These are phyloP conservation scores for Notiomystis cincta DNA, from an alignment of 2,113 vertebrate species.

Conservation along the genomic window DNA sequence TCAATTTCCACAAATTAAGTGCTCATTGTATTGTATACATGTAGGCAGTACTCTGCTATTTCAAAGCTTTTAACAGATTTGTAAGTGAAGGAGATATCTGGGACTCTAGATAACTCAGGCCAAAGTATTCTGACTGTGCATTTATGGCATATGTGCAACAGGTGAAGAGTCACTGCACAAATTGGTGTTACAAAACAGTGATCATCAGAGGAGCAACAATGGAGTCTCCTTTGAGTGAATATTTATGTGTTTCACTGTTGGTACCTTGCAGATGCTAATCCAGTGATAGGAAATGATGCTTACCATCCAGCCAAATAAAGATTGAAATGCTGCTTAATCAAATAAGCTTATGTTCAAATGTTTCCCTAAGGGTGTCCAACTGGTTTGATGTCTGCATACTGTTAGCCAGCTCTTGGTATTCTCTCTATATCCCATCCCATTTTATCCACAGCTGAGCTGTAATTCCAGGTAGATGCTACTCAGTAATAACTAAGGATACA, in stretches of 20 bases:
- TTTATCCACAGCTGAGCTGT: neutral
- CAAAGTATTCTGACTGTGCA: neutral
- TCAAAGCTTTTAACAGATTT: neutral
- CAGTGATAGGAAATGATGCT: neutral
- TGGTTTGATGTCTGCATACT: conserved; percentile 1
- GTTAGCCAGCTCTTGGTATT: neutral
- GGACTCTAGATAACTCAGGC: neutral
- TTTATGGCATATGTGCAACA: neutral
- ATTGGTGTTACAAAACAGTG: neutral
- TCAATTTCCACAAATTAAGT: neutral
- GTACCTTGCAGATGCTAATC: neutral
- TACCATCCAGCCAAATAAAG: conserved; percentile 2
- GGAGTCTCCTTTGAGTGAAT: neutral
- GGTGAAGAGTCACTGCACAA: neutral
- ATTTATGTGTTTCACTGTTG: neutral
- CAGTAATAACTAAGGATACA: neutral
- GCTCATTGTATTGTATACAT: neutral
- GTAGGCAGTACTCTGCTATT: neutral
- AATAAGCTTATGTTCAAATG: neutral
- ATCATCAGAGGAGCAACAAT: neutral
- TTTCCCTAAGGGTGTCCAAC: neutral
- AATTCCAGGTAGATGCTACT: neutral
- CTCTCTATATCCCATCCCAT: neutral
- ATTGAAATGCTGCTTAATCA: conserved; percentile 2
- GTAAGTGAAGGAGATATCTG: neutral